Base-by-base conservation (phyloP, 2,888 invertebrate genomes). In the Polydesmus complanatus region DNA sequence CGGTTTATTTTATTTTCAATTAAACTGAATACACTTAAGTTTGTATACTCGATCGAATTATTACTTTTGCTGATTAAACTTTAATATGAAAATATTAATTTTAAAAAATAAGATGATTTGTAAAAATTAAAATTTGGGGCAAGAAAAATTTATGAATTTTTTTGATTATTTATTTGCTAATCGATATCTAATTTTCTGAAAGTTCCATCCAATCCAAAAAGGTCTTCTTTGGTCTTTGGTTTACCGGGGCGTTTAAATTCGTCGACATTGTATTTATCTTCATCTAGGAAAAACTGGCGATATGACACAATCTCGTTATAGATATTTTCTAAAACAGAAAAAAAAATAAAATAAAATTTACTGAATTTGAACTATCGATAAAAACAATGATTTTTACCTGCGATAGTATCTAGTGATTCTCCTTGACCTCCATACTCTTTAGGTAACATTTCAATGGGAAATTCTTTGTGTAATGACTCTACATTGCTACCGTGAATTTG, bases 151-250 rank as follows among this genome's bases (percentile, higher is more conserved):
- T n/a, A n/a, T n/a, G n/a, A n/a, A n/a, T n/a, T n/a, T n/a, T n/a
- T n/a, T n/a, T n/a, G n/a, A n/a, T n/a, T n/a, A n/a, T n/a, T n/a
- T n/a, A n/a, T n/a, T n/a, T n/a, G n/a, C n/a, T 50, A 80, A 73
- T 83, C 78, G 69, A 91, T 88, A 68, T 83, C 80, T 62, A 91
- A 77, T 73, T 90, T 86, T 69, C 88, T 82, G 79, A 90, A 90
- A 55, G 89, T 88, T 50, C 90, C 90, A 69, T 90, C 90, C 69
- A 90, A 80, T n/a, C 90, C 90, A 69, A 91, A 90, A 2, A 90
- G 78, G 69, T 90, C 89, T 66, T 89, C 88, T 66, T 85, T 83
- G 67, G 88, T 88, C 71, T 86, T 89, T 1, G 79, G 78, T 66
- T 73, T 64, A 51, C 88, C 90, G 0, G 87, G 87, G 70, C 91